phyloP scores from a whole-genome alignment of 2,888 invertebrate species.

The Sialis lutaria region DNA sequence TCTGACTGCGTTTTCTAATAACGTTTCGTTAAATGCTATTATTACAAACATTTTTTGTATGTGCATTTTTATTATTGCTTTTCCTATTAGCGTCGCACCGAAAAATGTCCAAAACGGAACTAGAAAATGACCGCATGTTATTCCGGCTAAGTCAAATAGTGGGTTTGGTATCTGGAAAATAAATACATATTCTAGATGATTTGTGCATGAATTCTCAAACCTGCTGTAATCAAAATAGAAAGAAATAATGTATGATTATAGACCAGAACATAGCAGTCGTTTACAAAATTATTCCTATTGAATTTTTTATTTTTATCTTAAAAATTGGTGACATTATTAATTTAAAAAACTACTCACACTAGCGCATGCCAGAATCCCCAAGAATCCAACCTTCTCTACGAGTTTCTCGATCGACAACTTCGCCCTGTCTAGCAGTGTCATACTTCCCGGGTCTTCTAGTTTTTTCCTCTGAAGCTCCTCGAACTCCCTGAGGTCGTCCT shows the following conservation, averaged over 20 bases:
- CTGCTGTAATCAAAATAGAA: no score
- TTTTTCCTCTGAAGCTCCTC: slow-evolving; percentile 46
- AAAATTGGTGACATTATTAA: background rate
- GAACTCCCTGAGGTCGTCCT: slow-evolving; percentile 58
- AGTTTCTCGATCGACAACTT: slow-evolving; percentile 76
- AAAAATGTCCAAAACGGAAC: slow-evolving; percentile 99
- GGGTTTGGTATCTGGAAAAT: slow-evolving; percentile 84
- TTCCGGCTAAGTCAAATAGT: slow-evolving; percentile 93
- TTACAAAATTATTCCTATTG: no score
- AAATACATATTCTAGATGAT: no score
- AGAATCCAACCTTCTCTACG: slow-evolving; percentile 87
- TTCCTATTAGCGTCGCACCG: slow-evolving; percentile 94
- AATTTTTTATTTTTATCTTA: no score
- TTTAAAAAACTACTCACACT: slow-evolving; percentile 40
- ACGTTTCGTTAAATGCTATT: slow-evolving; percentile 84
- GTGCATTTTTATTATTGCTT: slow-evolving; percentile 95
- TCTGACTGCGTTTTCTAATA: slow-evolving; percentile 61
- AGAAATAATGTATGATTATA: no score
- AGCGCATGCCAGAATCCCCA: slow-evolving; percentile 91
- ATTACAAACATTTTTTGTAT: slow-evolving; percentile 97
- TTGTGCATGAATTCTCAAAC: no score
- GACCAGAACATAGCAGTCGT: no score
- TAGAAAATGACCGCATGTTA: slow-evolving; percentile 96
- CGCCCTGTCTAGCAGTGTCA: slow-evolving; percentile 53
- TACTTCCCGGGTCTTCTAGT: slow-evolving; percentile 32